Evolutionary conservation across 2,113 vertebrate species (phyloP), one percentile per base, ranked within the genome.

Genomic region (Cryptotis parvus): DNA sequence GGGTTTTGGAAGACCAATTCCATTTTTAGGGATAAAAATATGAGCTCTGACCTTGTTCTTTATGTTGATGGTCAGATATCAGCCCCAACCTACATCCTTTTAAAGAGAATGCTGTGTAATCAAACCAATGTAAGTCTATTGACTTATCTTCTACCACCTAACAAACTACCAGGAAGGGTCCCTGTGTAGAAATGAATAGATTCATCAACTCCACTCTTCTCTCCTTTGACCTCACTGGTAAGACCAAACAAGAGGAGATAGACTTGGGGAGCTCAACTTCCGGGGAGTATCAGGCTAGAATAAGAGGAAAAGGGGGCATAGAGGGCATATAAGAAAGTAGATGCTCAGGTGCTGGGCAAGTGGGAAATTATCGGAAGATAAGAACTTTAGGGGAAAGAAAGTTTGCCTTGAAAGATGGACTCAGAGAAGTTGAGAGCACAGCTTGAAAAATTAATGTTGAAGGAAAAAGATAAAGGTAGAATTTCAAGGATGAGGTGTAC

Each of bases 1-100:
- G 79, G 94, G 10, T 10, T 95, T 97, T 92, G 94, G 94, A 96
- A 96, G 92, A 95, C 80, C 66, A 94, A 92, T 91, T 94, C 95
- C 90, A 96, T 58, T 95, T 96, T 89, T 96, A 83, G 80, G 83
- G 78, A 95, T 91, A 97, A 96, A 92, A 16, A 94, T 80, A 43
- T 84, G 43, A 92, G 82, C 86, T 88, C 29, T 86, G 87, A 96
- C 91, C 68, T 96, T 93, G 31, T 96, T 95, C 92, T 91, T 92
- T 45, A 87, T 83, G 55, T 10, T 93, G 93, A 96, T 70, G 31
- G 92, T 95, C 95, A 95, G 94, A 80, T 66, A 95, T 84, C 87
- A 94, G 82, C 77, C 80, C 84, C 87, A 93, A 77, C 9, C 77
- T 24, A 84, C 58, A 90, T 93, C 77, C 70, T 92, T 89, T 82